These are phyloP conservation scores for Capitulum mitella DNA, from an alignment of 2,888 invertebrate genomes.

Conservation along the genomic window DNA sequence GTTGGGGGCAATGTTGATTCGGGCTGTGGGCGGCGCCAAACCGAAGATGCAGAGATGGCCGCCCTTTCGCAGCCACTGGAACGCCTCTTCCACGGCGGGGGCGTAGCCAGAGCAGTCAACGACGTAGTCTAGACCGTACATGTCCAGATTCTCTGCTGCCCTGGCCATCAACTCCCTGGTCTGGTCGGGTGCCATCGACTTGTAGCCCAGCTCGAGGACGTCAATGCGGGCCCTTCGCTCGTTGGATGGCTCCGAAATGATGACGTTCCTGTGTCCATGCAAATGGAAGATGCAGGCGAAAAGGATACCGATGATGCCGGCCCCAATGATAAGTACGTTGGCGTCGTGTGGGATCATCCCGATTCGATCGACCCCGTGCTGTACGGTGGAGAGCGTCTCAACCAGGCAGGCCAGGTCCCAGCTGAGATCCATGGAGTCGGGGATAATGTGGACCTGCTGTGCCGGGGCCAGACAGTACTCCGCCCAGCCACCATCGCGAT, in stretches of 20 bases:
- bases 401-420: slow-evolving; percentile 52
- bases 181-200: slow-evolving; percentile 21
- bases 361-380: slow-evolving; percentile 60
- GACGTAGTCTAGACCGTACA: slow-evolving; percentile 52
- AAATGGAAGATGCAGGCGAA: slow-evolving; percentile 60
- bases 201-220: slow-evolving; percentile 40
- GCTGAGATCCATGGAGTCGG: slow-evolving; percentile 51
- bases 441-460: slow-evolving; percentile 54
- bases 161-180: background rate
- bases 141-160: background rate
- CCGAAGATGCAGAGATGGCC: slow-evolving; percentile 64
- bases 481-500: slow-evolving; percentile 61
- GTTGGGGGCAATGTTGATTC: slow-evolving; percentile 52
- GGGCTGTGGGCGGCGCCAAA: slow-evolving; percentile 53
- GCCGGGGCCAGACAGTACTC: slow-evolving; percentile 56
- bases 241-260: slow-evolving; percentile 58
- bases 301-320: slow-evolving; percentile 65
- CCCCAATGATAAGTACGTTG: slow-evolving; percentile 58
- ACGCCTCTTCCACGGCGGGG: slow-evolving; percentile 57
- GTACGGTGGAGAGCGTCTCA: slow-evolving; percentile 62
- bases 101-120: slow-evolving; percentile 67
- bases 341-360: slow-evolving; percentile 55
- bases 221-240: slow-evolving; percentile 42
- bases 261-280: slow-evolving; percentile 61
- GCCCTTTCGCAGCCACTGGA: slow-evolving; percentile 52